Conservation (phyloP, 2,113 vertebrate species). For the Sinocyclocheilus rhinocerous region DNA sequence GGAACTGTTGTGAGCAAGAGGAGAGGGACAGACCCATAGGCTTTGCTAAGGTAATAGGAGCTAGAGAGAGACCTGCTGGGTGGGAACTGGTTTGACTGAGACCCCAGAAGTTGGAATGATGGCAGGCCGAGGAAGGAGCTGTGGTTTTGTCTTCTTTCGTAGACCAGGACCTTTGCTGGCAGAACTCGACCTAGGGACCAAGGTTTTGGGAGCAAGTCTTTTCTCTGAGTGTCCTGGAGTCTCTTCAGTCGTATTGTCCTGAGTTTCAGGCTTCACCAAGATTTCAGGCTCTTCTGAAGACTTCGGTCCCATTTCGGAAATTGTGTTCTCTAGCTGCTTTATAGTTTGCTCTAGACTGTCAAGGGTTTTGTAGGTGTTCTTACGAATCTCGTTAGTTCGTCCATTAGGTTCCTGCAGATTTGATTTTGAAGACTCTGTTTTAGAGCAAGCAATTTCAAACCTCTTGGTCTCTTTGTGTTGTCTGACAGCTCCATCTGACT, state of each 20-base stretch:
- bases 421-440: slow-evolving; percentile 57
- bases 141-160: slow-evolving; percentile 80
- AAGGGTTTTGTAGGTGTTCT: slow-evolving; percentile 91
- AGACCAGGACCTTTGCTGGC: slow-evolving; percentile 67
- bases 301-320: slow-evolving; percentile 89
- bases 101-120: slow-evolving; percentile 60
- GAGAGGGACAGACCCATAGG: slow-evolving; percentile 69
- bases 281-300: slow-evolving; percentile 66
- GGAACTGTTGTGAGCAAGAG: slow-evolving; percentile 39
- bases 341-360: slow-evolving; percentile 98
- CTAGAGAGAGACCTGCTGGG: slow-evolving; percentile 85
- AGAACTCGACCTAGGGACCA: slow-evolving; percentile 57
- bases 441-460: slow-evolving; percentile 81
- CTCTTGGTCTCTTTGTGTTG: slow-evolving; percentile 90
- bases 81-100: slow-evolving; percentile 44
- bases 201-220: slow-evolving; percentile 63
- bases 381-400: slow-evolving; percentile 89
- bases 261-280: slow-evolving; percentile 11
- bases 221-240: slow-evolving; percentile 62
- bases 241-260: slow-evolving; percentile 55
- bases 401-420: slow-evolving; percentile 65
- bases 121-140: slow-evolving; percentile 80
- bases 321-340: slow-evolving; percentile 94
- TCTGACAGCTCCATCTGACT: slow-evolving; percentile 85
- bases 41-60: slow-evolving; percentile 70